Conservation (phyloP, 2,888 invertebrate species). For the Salticus scenicus region DNA sequence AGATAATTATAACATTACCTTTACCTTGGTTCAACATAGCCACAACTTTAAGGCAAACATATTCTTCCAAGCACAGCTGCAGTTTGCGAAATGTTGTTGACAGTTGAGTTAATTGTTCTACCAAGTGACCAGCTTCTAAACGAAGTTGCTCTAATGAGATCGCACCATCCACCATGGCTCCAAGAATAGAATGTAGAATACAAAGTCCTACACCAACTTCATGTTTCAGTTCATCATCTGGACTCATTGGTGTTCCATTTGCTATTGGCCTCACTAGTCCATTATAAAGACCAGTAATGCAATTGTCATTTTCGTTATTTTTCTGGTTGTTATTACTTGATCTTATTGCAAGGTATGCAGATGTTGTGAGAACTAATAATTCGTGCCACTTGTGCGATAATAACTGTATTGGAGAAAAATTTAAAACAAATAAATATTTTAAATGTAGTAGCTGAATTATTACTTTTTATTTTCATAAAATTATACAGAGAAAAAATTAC, state of each 20-base stretch:
- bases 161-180: conserved; percentile 91
- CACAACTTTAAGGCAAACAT: conserved; percentile 98
- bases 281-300: conserved; percentile 1
- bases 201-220: conserved; percentile 90
- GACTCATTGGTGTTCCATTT: conserved; percentile 4
- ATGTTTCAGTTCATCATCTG: conserved; percentile 66
- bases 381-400: conserved; percentile 99
- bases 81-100: conserved; percentile 92
- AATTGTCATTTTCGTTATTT: conserved; percentile 6
- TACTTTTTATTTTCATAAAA: too few species aligned
- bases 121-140: conserved; percentile 95
- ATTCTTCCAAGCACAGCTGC: conserved; percentile 95
- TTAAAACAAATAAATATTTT: background rate
- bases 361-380: conserved; percentile 92
- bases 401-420: conserved; percentile 79
- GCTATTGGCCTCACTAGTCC: background rate
- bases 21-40: conserved; percentile 87
- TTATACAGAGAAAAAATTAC: too few species aligned
- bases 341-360: conserved; percentile 94
- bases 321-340: conserved; percentile 76
- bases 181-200: conserved; percentile 91
- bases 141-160: conserved; percentile 88
- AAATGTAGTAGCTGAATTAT: too few species aligned
- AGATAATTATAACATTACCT: too few species aligned
- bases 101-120: conserved; percentile 96